Conservation (phyloP, 1,140 invertebrate species). For the Leptopilina clavipes region DNA sequence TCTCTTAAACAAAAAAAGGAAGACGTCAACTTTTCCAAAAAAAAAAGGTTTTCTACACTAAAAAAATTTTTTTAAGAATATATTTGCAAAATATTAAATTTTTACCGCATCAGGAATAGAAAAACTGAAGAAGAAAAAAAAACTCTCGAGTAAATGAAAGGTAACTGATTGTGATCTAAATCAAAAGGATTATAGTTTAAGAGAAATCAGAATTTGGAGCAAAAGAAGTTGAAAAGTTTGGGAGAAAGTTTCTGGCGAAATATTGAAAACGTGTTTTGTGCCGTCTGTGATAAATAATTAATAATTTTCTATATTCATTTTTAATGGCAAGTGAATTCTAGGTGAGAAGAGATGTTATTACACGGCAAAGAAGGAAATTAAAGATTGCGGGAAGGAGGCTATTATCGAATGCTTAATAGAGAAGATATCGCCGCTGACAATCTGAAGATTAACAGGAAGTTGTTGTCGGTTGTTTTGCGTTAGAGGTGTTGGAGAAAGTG, state of each 20-base stretch:
- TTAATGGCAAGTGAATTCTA: background rate
- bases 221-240: background rate
- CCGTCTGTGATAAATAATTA: background rate
- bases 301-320: background rate
- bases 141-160: background rate
- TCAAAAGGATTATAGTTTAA: background rate
- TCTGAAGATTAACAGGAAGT: slow-evolving; percentile 28
- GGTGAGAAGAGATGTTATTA: background rate
- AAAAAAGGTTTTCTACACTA: too few relatives aligned
- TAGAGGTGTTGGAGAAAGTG: slow-evolving; percentile 20
- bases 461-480: slow-evolving; percentile 2
- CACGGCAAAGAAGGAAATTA: background rate
- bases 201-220: slow-evolving; percentile 16
- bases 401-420: slow-evolving; percentile 16
- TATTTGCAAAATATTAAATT: too few relatives aligned
- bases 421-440: slow-evolving; percentile 19
- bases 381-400: background rate
- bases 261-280: background rate
- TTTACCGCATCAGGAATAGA: background rate
- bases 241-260: slow-evolving; percentile 18
- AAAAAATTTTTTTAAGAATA: too few relatives aligned
- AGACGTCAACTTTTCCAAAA: too few relatives aligned
- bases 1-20: too few relatives aligned
- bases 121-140: background rate
- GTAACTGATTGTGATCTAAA: slow-evolving; percentile 1